Evolutionary conservation across 2,797 vertebrate genomes (phyloP), one percentile per base, ranked within the genome.

Genomic region (Micrastur ruficollis): DNA sequence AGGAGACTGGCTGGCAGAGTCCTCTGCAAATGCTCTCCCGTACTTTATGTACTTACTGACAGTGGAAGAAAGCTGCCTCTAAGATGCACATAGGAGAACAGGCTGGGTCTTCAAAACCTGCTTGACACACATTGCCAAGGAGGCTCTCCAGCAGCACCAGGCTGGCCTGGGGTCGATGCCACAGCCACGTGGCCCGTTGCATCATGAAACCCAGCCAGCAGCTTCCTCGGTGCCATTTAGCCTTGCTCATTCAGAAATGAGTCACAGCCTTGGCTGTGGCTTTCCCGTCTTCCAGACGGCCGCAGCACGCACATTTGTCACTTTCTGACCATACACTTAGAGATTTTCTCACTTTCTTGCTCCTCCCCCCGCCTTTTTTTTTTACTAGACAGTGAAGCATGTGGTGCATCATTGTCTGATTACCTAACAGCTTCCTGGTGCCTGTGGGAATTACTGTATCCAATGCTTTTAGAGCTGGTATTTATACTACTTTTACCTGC

Each of bases 91-190:
- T 0, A 40, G 55, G 29, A 83, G 53, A 86, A 20, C 8, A 12
- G 53, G 9, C 23, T 56, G 76, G 40, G 34, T 91, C 83, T 42
- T 49, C 81, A 23, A 27, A 65, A 61, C 58, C 66, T 27, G 26
- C 49, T 46, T 0, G 0, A 12, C 17, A 7, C 1, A 1, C 7
- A 1, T 13, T 63, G 67, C 71, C 11, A 3, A 27, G 84, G 42
- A 36, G 32, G 23, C 8, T 59, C 23, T 42, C 56, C 1, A 0
- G 34, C 44, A 53, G 21, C 1, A 1, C 46, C 61, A 56, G 32
- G 4, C n/a, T 72, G 47, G n/a, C 16, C 52, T 13, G 0, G 38
- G 9, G 16, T 11, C 36, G 67, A 40, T 59, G 50, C 16, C 66
- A 22, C 1, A 1, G 63, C 72, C 67, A 84, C 11, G 4, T 7